A percentile compares a stretch with the other conserved stretches of the same genome.
phyloP scores from a whole-genome alignment of 2,113 vertebrate species.

The Sapayoa aenigma region DNA sequence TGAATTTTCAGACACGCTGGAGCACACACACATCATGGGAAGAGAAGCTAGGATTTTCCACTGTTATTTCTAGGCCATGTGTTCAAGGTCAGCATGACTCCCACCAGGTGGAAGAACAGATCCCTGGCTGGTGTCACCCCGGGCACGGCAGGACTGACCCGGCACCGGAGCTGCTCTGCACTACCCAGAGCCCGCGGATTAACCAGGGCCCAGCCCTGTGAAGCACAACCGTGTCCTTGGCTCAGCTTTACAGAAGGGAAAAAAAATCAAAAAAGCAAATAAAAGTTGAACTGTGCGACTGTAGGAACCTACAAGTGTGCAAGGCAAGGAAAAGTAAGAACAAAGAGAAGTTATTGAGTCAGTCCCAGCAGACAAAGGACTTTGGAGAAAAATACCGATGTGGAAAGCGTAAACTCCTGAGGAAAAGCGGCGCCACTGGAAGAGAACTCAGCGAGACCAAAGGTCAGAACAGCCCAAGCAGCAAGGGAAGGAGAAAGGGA shows the following conservation, averaged over 20 bases:
- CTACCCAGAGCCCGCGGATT: too few relatives aligned
- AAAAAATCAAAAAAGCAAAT: neutral
- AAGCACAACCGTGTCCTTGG: neutral
- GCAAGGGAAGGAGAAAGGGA: neutral
- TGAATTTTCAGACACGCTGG: neutral
- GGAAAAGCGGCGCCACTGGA: neutral
- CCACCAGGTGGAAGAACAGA: fast-evolving
- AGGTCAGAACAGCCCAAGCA: neutral
- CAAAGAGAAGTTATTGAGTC: neutral
- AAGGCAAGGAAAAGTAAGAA: neutral
- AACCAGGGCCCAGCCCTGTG: neutral
- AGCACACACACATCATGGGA: neutral
- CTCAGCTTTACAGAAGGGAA: neutral
- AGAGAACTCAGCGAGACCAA: neutral
- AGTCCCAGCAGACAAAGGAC: neutral
- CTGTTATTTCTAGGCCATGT: neutral
- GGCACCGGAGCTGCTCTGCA: neutral
- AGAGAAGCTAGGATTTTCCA: neutral
- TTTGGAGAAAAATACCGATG: neutral
- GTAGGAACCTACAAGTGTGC: neutral
- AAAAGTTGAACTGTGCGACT: neutral
- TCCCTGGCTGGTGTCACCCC: neutral
- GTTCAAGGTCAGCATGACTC: neutral
- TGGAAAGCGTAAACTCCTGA: neutral
- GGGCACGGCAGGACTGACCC: neutral